These are phyloP conservation scores for Sebastolobus altivelis DNA, from an alignment of 2,797 vertebrate species.

Conservation along the genomic window DNA sequence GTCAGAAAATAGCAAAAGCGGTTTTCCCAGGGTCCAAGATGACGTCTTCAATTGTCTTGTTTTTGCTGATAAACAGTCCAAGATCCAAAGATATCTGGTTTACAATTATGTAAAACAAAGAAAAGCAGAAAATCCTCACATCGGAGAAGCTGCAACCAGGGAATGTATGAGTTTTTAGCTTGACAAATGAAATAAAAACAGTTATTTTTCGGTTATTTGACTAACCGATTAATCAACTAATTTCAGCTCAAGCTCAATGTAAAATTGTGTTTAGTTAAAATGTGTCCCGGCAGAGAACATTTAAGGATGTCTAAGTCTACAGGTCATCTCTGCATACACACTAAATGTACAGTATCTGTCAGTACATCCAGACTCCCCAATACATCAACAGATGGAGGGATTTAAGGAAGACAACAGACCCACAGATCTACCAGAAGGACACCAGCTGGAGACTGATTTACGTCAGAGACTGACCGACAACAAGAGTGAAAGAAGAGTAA, in stretches of 20 bases:
- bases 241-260: background rate
- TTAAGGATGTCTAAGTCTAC: conserved; percentile 14
- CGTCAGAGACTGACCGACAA: conserved; percentile 37
- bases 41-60: background rate
- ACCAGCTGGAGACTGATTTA: conserved; percentile 68
- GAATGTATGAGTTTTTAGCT: background rate
- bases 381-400: conserved; percentile 74
- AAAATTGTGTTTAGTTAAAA: background rate
- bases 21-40: background rate
- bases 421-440: conserved; percentile 62
- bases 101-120: background rate
- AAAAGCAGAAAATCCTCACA: too few relatives aligned
- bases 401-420: conserved; percentile 65
- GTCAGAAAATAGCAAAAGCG: background rate
- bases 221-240: background rate
- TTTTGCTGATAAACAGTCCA: background rate
- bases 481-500: conserved; percentile 42
- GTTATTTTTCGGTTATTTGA: background rate
- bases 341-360: conserved; percentile 19
- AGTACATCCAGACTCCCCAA: conserved; percentile 31
- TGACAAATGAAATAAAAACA: background rate
- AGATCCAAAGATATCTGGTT: background rate
- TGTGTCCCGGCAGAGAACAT: background rate
- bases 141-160: too few relatives aligned
- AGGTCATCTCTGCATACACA: conserved; percentile 23